A percentile compares a stretch with the other conserved stretches of the same genome.
Evolutionary conservation across 2,113 vertebrate species (phyloP).

Genomic region (Amia ocellicauda): DNA sequence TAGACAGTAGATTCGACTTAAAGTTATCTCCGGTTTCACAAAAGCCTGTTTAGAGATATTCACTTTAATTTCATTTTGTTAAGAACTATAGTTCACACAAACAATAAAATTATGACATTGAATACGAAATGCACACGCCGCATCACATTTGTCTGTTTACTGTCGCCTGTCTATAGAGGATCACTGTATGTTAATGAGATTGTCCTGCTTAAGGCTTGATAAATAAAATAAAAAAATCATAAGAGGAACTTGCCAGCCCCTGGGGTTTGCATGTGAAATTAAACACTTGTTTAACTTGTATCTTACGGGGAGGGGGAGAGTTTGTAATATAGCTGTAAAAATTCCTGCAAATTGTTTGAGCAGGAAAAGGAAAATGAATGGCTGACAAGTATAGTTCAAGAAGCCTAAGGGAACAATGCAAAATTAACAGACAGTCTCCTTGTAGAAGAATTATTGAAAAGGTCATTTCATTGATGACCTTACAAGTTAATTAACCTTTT

Average conservation of each 20-base stretch:
- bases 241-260: constrained; percentile 15
- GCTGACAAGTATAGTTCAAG: neutral
- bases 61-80: too few relatives aligned
- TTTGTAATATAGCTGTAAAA: constrained; percentile 24
- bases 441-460: neutral
- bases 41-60: too few relatives aligned
- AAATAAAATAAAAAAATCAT: constrained; percentile 26
- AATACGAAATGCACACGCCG: too few relatives aligned
- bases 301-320: constrained; percentile 29
- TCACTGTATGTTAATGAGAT: constrained; percentile 26
- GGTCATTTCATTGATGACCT: neutral
- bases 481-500: constrained; percentile 10
- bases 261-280: constrained; percentile 27
- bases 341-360: neutral
- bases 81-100: too few relatives aligned
- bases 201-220: constrained; percentile 36
- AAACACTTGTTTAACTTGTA: constrained; percentile 32
- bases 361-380: constrained; percentile 7
- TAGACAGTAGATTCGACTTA: too few relatives aligned
- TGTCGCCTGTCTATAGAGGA: constrained; percentile 1
- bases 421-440: neutral
- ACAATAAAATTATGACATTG: too few relatives aligned
- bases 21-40: too few relatives aligned
- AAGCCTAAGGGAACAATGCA: constrained; percentile 7
- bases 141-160: neutral